Conservation (phyloP, 1,140 invertebrate genomes). For the Rhagoletis zephyria region DNA sequence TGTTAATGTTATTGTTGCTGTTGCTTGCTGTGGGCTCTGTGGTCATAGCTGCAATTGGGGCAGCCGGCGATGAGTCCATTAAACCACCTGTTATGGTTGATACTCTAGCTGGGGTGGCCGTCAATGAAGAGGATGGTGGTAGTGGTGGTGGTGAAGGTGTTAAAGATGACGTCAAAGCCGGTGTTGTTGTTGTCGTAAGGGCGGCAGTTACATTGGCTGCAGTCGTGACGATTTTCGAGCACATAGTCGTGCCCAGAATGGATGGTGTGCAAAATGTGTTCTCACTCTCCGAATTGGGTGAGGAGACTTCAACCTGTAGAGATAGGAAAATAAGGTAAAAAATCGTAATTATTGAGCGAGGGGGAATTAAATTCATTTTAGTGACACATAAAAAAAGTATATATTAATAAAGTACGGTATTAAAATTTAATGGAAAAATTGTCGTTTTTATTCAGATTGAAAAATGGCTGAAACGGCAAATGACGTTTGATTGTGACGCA, state of each 20-base stretch:
- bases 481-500: too few species aligned
- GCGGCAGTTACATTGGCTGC: slow-evolving; percentile 69
- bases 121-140: slow-evolving; percentile 58
- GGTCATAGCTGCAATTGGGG: slow-evolving; percentile 43
- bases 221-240: slow-evolving; percentile 70
- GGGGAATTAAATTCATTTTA: slow-evolving; percentile 66
- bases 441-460: too few species aligned
- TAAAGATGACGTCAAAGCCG: slow-evolving; percentile 60
- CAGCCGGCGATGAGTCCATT: slow-evolving; percentile 29
- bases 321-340: slow-evolving; percentile 61
- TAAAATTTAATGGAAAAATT: too few species aligned
- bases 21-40: slow-evolving; percentile 19
- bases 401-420: neutral
- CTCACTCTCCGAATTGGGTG: slow-evolving; percentile 79
- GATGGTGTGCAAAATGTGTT: slow-evolving; percentile 72
- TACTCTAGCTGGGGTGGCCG: slow-evolving; percentile 58
- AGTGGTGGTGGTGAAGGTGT: slow-evolving; percentile 18
- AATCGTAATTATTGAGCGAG: slow-evolving; percentile 59
- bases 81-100: slow-evolving; percentile 47
- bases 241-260: slow-evolving; percentile 72
- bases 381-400: slow-evolving; percentile 39
- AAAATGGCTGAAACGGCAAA: too few species aligned
- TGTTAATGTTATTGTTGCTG: slow-evolving; percentile 45
- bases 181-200: slow-evolving; percentile 62
- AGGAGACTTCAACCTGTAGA: slow-evolving; percentile 71